Evolutionary conservation across 2,113 vertebrate species (phyloP).

Genomic region (Microcebus jonahi): DNA sequence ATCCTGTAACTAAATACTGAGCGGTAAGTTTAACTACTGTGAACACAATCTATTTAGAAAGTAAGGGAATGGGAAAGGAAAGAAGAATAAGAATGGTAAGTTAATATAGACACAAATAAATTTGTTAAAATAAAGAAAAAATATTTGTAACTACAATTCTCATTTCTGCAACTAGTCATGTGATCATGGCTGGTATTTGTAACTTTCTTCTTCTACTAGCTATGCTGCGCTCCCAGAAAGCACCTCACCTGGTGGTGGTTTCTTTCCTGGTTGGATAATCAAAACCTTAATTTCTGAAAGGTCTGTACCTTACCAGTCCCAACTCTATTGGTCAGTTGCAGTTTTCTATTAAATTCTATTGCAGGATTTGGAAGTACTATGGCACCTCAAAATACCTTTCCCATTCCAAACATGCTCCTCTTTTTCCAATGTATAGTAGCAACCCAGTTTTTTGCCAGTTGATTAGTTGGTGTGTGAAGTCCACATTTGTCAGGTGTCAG

Average conservation of each 20-base stretch:
- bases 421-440: background rate
- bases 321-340: background rate
- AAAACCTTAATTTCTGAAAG: background rate
- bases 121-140: background rate
- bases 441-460: background rate
- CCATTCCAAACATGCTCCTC: background rate
- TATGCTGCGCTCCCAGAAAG: background rate
- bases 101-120: background rate
- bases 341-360: slow-evolving; percentile 11
- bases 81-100: background rate
- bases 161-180: background rate
- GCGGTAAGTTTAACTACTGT: background rate
- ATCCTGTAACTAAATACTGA: background rate
- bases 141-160: background rate
- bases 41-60: background rate
- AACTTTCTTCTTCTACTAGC: background rate
- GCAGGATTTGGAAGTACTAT: background rate
- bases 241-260: background rate
- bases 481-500: background rate
- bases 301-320: background rate
- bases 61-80: background rate
- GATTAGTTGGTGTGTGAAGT: background rate
- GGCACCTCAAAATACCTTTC: background rate
- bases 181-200: background rate
- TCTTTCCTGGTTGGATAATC: background rate